Evolutionary conservation across 2,888 invertebrate species (phyloP), one percentile per base, ranked within the genome.

Genomic region (Smittia sp.): DNA sequence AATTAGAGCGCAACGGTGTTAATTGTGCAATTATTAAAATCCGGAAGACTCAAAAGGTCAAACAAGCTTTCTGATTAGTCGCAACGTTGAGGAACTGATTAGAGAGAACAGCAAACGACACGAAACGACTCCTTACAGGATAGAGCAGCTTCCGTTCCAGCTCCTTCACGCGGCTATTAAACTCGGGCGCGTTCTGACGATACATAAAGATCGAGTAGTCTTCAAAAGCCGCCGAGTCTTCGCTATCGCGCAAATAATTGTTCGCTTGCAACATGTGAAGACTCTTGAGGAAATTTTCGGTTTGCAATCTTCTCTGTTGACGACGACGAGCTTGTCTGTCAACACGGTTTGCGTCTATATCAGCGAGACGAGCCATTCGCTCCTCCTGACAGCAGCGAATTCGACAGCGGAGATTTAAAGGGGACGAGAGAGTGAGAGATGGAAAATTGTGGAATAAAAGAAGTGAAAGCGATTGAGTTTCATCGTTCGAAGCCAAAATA

Each of bases 201-300:
- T 94, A 94, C 79, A 93, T 86, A 83, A 91, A 92, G 79, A 94
- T 86, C 25, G 92, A 91, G 83, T 93, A 92, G 83, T 93, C 90
- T 83, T 93, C 91, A 79, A 92, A 87, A 75, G 91, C 89, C 39
- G 78, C 77, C 76, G 83, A 83, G 1, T 85, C 85, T 38, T 72
- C 72, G 27, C 88, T 87, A 76, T 86, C 83, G 75, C 89, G 86
- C 74, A 83, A 75, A 24, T 82, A 78, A 66, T 88, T 89, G 80
- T 92, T 93, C 1, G 90, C 88, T 78, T 92, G 91, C 78, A 94
- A 83, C 90, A 94, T 90, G 81, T 91, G 91, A 83, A 94, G 86
- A 80, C 93, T 93, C 83, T 92, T 93, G 81, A 88, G 85, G 82
- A 94, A 93, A 79, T 92, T 92, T 77, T 92, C 88, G 63, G 90